Evolutionary conservation across 2,888 invertebrate genomes (phyloP).

Genomic region (Ametastegia equiseti): DNA sequence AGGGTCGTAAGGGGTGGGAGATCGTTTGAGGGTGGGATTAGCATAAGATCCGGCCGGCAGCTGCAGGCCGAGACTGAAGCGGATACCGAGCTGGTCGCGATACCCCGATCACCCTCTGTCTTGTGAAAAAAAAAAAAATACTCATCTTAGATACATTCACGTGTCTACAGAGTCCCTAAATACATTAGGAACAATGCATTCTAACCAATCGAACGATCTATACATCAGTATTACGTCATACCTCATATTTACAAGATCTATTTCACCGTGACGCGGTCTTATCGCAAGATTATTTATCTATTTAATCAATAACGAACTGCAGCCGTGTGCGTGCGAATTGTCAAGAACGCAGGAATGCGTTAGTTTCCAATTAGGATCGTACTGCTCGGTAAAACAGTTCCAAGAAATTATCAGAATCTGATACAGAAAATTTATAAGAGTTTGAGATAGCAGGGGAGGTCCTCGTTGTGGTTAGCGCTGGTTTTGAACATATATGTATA

Average conservation of each 20-base stretch:
- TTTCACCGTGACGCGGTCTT: background rate
- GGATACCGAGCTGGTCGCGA: slow-evolving; percentile 34
- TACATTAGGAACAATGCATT: background rate
- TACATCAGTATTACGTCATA: background rate
- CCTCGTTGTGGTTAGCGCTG: background rate
- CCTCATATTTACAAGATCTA: too few relatives aligned
- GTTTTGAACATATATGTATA: background rate
- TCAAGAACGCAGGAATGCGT: background rate
- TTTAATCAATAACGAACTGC: background rate
- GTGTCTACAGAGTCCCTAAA: background rate
- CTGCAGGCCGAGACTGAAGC: slow-evolving; percentile 61
- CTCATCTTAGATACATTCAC: background rate
- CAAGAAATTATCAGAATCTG: background rate
- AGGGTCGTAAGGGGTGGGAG: slow-evolving; percentile 64
- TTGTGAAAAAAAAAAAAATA: background rate
- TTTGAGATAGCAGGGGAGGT: background rate
- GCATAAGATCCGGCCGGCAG: slow-evolving; percentile 72
- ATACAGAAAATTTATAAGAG: background rate
- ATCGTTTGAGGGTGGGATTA: slow-evolving; percentile 69
- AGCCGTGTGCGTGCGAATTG: background rate
- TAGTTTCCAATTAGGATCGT: background rate
- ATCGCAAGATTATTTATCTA: background rate
- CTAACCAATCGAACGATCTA: background rate
- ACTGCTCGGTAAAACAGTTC: background rate
- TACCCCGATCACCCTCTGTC: slow-evolving; percentile 16